Percentiles rank a stretch among this genome's conserved stretches.
phyloP scores from a whole-genome alignment of 2,888 invertebrate species.

The Chironomus riparius region DNA sequence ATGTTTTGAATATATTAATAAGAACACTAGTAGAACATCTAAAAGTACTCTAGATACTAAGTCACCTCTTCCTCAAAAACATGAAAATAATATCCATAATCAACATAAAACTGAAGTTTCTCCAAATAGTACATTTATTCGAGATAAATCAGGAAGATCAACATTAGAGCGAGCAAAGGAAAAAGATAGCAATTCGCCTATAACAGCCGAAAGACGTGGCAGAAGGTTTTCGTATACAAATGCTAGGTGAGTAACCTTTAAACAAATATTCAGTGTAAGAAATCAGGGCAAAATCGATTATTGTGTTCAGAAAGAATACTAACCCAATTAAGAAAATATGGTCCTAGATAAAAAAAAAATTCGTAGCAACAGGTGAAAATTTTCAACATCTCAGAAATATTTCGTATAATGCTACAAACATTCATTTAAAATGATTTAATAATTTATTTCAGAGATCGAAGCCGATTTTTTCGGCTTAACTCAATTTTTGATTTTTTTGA shows the following conservation, averaged over 20 bases:
- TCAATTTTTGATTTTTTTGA: too few species aligned
- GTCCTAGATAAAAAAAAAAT: constrained; percentile 8
- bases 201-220: constrained; percentile 41
- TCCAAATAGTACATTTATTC: constrained; percentile 26
- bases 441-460: too few species aligned
- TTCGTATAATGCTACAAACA: constrained; percentile 27
- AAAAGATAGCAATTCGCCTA: constrained; percentile 41
- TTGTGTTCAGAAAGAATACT: neutral
- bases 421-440: neutral
- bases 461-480: too few species aligned
- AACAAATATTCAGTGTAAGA: neutral
- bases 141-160: constrained; percentile 33
- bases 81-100: constrained; percentile 2
- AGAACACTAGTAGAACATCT: constrained; percentile 34
- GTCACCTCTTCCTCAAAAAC: constrained; percentile 29
- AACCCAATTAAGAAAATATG: neutral
- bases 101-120: constrained; percentile 27
- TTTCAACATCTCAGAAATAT: constrained; percentile 19
- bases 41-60: constrained; percentile 35
- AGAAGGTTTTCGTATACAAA: constrained; percentile 52
- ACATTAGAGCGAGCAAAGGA: constrained; percentile 37
- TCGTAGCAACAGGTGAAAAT: constrained; percentile 27
- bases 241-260: constrained; percentile 31
- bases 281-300: neutral
- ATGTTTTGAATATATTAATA: constrained; percentile 42